A percentile compares a stretch with the other conserved stretches of the same genome.
Conservation (phyloP, 35 echinoderm and acorn worm species). For the Chiridota heheva region DNA sequence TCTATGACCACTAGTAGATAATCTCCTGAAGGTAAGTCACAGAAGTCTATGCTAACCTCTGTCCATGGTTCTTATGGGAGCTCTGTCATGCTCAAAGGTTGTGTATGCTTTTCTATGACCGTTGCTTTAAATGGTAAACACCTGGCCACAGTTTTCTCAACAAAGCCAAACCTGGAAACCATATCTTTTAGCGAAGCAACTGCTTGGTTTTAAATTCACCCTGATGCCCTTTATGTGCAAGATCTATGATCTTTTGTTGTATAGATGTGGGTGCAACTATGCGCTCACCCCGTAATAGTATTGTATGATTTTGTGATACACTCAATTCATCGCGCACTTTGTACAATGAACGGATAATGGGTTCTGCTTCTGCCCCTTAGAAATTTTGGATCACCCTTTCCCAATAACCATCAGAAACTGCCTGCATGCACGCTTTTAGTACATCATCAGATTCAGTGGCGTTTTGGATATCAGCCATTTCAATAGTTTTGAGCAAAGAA, state of each 20-base stretch:
- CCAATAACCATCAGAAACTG: constrained; percentile 38
- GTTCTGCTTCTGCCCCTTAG: neutral
- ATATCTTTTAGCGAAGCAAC: constrained; percentile 66
- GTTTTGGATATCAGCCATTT: constrained; percentile 8
- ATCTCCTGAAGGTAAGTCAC: constrained; percentile 55
- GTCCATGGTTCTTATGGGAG: constrained; percentile 47
- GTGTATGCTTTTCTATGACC: neutral
- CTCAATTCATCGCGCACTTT: constrained; percentile 56
- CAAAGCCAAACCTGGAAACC: constrained; percentile 72
- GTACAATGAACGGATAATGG: neutral
- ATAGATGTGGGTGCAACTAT: constrained; percentile 59
- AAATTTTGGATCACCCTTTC: constrained; percentile 21
- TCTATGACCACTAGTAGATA: constrained; percentile 8
- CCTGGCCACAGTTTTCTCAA: constrained; percentile 45
- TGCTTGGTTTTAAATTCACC: constrained; percentile 72
- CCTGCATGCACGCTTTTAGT: constrained; percentile 32
- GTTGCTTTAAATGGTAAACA: constrained; percentile 66
- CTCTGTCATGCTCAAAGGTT: constrained; percentile 52
- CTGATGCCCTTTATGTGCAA: constrained; percentile 76
- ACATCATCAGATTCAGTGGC: constrained; percentile 39
- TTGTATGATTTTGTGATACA: constrained; percentile 4
- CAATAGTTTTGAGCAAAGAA: constrained; percentile 33
- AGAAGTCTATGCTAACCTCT: constrained; percentile 69
- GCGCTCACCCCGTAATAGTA: constrained; percentile 57
- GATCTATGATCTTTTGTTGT: constrained; percentile 33